Evolutionary conservation across 2,113 vertebrate species (phyloP).

Genomic region (Cyprinus carpio): DNA sequence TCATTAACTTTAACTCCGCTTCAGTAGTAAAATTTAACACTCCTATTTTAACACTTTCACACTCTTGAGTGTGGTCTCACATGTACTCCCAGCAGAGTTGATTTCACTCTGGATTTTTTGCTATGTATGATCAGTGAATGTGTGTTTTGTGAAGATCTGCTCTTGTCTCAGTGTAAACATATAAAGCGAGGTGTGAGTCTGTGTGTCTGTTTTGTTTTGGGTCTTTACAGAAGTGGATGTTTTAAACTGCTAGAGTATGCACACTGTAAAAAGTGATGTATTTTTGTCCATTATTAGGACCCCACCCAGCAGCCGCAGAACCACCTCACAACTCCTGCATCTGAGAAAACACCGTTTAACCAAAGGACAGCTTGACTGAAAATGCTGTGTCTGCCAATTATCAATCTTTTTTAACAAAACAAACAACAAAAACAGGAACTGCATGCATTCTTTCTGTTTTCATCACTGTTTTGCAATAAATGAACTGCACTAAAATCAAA

Average conservation of each 20-base stretch:
- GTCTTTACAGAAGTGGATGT: constrained; percentile 40
- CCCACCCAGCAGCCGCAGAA: constrained; percentile 50
- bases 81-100: too few species aligned
- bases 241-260: constrained; percentile 48
- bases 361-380: neutral
- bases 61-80: too few species aligned
- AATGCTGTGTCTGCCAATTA: neutral
- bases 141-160: neutral
- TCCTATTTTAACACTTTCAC: too few species aligned
- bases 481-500: neutral
- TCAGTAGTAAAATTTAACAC: too few species aligned
- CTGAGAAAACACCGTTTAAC: neutral
- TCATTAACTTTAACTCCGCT: too few species aligned
- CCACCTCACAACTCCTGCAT: neutral
- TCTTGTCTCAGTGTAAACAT: neutral
- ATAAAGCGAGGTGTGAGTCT: neutral
- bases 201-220: neutral
- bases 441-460: neutral
- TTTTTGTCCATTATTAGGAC: constrained; percentile 58
- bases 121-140: neutral
- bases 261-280: too few species aligned
- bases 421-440: neutral
- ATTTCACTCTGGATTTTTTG: too few species aligned
- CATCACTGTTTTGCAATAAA: neutral
- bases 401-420: neutral